Evolutionary conservation across 2,797 vertebrate species (phyloP), one percentile per base, ranked within the genome.

Genomic region (Pelodytes ibericus): DNA sequence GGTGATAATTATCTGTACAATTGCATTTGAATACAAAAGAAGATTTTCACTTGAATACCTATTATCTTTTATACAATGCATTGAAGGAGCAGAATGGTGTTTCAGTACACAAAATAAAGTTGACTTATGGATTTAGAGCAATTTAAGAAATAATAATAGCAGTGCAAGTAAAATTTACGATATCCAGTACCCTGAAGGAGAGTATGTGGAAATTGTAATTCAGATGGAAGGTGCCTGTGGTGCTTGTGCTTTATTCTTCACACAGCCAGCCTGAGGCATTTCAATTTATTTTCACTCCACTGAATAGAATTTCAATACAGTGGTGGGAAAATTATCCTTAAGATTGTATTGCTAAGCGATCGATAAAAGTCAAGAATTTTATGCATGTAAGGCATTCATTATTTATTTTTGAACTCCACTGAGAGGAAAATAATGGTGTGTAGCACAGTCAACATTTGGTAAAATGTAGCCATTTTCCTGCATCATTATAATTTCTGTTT

Each of bases 191-290:
- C 60, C 49, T 27, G 62, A 71, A 70, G 66, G 24, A 63, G 64
- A 25, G 49, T 58, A 61, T 57, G 7, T 71, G 75, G 57, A 70
- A 77, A 57, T 44, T 77, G 31, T 59, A 65, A 77, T 77, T 77
- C 61, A 71, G 36, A 71, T 65, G 56, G 60, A 77, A 71, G 51
- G 68, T 58, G 68, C 75, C 60, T 77, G 26, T 71, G 53, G 68
- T 56, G 44, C 51, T 58, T 71, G 51, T 65, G 75, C 58, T 71
- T 77, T 77, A 70, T 77, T 77, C 60, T 65, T 71, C 61, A 71
- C 51, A 66, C 64, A 59, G 51, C 13, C 60, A 63, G 74, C 75
- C 75, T 56, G 65, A 71, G 68, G 68, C 60, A 47, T 47, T 71
- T 71, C 36, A 64, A 71, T 77, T 71, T 59, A 65, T 71, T 71